Evolutionary conservation across 1,140 invertebrate species (phyloP).

Genomic region (Conus betulinus): DNA sequence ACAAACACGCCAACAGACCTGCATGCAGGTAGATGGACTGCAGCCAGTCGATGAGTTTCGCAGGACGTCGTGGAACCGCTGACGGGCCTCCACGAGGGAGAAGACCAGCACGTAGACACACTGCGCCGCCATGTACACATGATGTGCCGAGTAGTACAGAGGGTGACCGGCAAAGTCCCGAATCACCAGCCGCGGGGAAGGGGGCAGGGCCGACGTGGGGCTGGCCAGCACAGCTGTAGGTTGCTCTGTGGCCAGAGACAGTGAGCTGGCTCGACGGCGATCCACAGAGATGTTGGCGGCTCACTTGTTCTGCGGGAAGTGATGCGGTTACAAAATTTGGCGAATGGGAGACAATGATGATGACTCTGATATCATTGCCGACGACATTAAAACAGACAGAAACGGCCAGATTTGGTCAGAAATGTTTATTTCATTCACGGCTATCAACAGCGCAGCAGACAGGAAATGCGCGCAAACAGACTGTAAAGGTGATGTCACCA

Average conservation of each 20-base stretch:
- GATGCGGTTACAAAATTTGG: background rate
- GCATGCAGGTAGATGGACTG: conserved; percentile 55
- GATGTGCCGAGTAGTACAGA: conserved; percentile 55
- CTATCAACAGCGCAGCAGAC: background rate
- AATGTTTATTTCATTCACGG: conserved; percentile 17
- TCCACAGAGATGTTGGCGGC: too few species aligned
- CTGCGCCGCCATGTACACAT: conserved; percentile 59
- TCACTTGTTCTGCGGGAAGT: background rate
- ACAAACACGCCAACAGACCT: background rate
- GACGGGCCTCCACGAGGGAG: conserved; percentile 50
- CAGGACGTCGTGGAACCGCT: conserved; percentile 40
- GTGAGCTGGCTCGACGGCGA: background rate
- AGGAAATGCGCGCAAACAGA: background rate
- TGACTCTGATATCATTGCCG: background rate
- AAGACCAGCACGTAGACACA: conserved; percentile 56
- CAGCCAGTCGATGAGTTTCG: conserved; percentile 51
- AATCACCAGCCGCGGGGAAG: conserved; percentile 46
- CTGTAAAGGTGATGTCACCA: conserved; percentile 15
- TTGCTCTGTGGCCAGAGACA: background rate
- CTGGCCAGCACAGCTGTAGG: conserved; percentile 3
- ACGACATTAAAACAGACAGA: background rate
- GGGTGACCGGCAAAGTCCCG: conserved; percentile 60
- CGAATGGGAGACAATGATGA: background rate
- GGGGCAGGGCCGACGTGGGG: background rate
- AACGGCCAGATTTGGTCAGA: background rate